Evolutionary conservation across 1,140 invertebrate species (phyloP), one percentile per base, ranked within the genome.

Genomic region (Fopius arisanus): DNA sequence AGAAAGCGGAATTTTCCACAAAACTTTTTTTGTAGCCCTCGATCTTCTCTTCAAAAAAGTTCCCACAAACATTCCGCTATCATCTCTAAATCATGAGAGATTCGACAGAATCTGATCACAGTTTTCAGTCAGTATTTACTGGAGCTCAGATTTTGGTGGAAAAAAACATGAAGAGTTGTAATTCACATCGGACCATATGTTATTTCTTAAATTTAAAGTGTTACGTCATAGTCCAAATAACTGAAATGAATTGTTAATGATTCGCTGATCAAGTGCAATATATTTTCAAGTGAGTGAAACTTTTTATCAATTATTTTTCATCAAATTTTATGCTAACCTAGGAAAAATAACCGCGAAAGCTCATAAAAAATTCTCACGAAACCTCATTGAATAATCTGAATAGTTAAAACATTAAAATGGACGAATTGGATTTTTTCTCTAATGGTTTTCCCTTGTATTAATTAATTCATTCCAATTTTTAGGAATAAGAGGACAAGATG

Each of bases 401-500:
- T 4, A 33, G 31, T 3, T 9, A 3, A 33, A 9, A 9, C 31
- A 4, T 37, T 37, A 10, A 2, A 10, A 7, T 37, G 7, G 3
- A 37, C 12, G 9, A 37, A 48, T 48, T 48, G 9, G 16, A 14
- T 48, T 59, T 59, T 21, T 3, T 21, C 10, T 28, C 2, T 59
- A 4, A 48, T n/a, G 10, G 10, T 59, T 59, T 59, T 59, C 48
- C 3, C 14, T 59, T 12, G n/a, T n/a, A n/a, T n/a, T n/a, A n/a
- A n/a, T n/a, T n/a, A n/a, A n/a, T n/a, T n/a, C n/a, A n/a, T n/a
- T n/a, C n/a, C n/a, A n/a, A 51, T 19, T 51, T 28, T 59, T 12
- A 59, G 19, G 23, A 59, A 59, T 12, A 59, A 59, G 26, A n/a
- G n/a, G n/a, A 29, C 0, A 84, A 84, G 78, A 95, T 96, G 94